phyloP scores from a whole-genome alignment of 2,888 invertebrate species.

The Drosophila pseudotalamancana region DNA sequence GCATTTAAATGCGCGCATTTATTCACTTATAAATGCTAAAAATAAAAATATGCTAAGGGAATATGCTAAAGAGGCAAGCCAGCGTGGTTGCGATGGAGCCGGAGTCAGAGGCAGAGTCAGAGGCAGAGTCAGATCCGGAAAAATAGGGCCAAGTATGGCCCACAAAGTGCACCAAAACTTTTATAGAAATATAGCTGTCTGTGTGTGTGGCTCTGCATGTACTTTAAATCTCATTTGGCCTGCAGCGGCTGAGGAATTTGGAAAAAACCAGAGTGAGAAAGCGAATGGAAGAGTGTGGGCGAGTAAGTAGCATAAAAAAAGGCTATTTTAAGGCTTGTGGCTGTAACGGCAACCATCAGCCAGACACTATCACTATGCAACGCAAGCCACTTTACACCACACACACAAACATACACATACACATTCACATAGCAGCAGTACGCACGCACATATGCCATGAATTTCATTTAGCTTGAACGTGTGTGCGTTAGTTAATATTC shows the following conservation, averaged over 20 bases:
- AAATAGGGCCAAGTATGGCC: constrained; percentile 71
- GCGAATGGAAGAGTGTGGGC: constrained; percentile 8
- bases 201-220: constrained; percentile 41
- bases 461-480: constrained; percentile 75
- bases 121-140: constrained; percentile 25
- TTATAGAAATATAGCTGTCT: constrained; percentile 40
- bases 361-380: constrained; percentile 73
- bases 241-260: constrained; percentile 66
- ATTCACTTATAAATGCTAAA: constrained; percentile 79
- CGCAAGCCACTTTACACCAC: constrained; percentile 66
- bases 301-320: constrained; percentile 20
- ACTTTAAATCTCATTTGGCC: constrained; percentile 78
- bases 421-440: constrained; percentile 29
- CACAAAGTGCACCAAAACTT: constrained; percentile 60
- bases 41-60: constrained; percentile 74
- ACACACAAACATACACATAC: constrained; percentile 20
- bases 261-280: constrained; percentile 27
- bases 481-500: constrained; percentile 78
- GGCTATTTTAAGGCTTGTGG: constrained; percentile 55
- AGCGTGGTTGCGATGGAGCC: constrained; percentile 14
- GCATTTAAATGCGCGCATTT: constrained; percentile 79
- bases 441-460: constrained; percentile 79
- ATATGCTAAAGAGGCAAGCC: constrained; percentile 70
- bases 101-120: neutral
- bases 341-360: constrained; percentile 51